Evolutionary conservation across 2,113 vertebrate species (phyloP).

Genomic region (Microtus montanus): DNA sequence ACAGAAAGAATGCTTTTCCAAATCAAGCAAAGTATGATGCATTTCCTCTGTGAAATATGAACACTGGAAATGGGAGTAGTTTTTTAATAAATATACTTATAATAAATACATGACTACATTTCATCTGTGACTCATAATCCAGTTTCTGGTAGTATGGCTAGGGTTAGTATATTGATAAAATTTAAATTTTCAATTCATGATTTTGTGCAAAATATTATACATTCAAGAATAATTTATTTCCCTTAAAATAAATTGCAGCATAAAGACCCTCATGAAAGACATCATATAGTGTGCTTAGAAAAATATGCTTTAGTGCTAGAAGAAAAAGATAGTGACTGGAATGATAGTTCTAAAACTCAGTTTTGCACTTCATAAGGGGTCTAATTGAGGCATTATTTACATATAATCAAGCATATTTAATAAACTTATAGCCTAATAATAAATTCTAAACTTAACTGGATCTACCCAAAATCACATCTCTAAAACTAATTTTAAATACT

Average conservation of each 20-base stretch:
- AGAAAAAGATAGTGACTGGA: background rate
- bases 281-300: background rate
- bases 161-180: background rate
- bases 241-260: conserved; percentile 8
- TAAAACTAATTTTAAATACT: background rate
- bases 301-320: background rate
- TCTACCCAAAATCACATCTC: background rate
- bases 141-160: background rate
- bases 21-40: background rate
- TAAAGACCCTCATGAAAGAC: background rate
- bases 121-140: background rate
- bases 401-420: background rate
- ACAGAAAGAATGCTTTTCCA: background rate
- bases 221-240: background rate
- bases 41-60: background rate
- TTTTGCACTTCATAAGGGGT: background rate
- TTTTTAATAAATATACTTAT: background rate
- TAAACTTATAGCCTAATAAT: too few relatives aligned
- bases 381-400: background rate
- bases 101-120: background rate
- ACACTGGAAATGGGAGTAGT: background rate
- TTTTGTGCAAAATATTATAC: background rate
- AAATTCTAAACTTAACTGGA: background rate
- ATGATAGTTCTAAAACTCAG: background rate
- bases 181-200: background rate